Base-by-base conservation (phyloP, 2,888 invertebrate species). In the Standfussiana lucernea region DNA sequence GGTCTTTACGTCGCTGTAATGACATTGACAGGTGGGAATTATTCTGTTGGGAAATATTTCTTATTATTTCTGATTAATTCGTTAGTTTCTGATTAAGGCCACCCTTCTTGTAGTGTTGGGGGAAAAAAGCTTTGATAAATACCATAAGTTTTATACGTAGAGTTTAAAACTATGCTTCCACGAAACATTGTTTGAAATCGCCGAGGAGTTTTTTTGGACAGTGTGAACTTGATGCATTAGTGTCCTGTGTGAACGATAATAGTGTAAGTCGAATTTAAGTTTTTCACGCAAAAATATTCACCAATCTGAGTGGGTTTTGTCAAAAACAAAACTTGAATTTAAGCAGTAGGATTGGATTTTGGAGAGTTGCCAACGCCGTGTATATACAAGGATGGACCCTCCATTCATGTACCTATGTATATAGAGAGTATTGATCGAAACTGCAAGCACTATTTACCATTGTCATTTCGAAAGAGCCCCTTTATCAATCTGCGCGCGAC, bases 321-420 rank as follows among this genome's bases (percentile, higher is more conserved):
- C 7, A 32, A 40, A n/a, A 37, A 53, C 53, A 32, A 72, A 72
- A 5, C 28, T 72, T 8, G 2, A 56, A 24, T 37, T 53, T 28
- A 24, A n/a, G n/a, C 21, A 35, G 5, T 18, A n/a, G 4, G 11
- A n/a, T 24, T n/a, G 15, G n/a, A 80, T 72, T 47, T 64, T 64
- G 72, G 80, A 47, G 15, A 15, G 21, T 45, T 72, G 62, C 72
- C 80, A 80, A 24, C 21, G 21, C 11, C 47, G 1, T 40, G 67
- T 79, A 68, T 18, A 21, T 50, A 6, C n/a, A 18, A 18, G 11
- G 32, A 1, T 40, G n/a, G 32, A 24, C 24, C 24, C 8, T 61
- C 32, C 32, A 32, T 59, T 59, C 59, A 59, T 56, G 56, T 18
- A 56, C 28, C 4, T 37, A 37, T 5, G 37, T 37, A 37, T 6